Evolutionary conservation across 2,797 vertebrate species (phyloP).

Genomic region (Cossypha polioptera): DNA sequence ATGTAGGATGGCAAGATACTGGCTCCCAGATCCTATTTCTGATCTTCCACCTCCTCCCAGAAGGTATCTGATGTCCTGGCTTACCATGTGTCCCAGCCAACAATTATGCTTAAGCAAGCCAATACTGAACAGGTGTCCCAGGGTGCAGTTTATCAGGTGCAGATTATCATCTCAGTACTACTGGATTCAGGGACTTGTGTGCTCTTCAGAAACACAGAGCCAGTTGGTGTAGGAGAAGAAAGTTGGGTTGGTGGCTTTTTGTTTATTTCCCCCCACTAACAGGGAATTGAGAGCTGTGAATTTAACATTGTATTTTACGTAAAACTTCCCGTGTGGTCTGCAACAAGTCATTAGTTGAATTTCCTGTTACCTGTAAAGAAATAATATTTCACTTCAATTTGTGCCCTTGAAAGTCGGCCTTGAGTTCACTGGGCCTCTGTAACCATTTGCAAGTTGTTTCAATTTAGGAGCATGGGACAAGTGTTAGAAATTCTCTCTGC

Average conservation of each 20-base stretch:
- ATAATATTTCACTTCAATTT: background rate
- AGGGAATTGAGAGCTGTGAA: background rate
- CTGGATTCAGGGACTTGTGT: background rate
- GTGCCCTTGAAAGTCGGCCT: background rate
- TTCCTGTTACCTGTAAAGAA: background rate
- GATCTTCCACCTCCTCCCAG: slow-evolving; percentile 25
- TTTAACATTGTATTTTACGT: background rate
- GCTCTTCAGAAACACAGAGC: background rate
- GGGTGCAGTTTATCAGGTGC: background rate
- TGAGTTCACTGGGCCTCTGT: background rate
- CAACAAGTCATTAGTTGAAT: background rate
- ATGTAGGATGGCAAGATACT: background rate
- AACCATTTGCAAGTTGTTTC: background rate
- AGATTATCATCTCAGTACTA: background rate
- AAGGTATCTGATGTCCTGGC: slow-evolving; percentile 34
- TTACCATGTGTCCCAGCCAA: background rate
- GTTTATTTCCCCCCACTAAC: background rate
- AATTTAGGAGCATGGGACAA: background rate
- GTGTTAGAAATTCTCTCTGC: background rate
- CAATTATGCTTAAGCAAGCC: background rate
- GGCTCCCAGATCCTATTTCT: slow-evolving; percentile 31
- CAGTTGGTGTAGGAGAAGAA: background rate
- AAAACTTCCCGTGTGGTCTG: background rate
- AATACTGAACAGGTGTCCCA: slow-evolving; percentile 22
- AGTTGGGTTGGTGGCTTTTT: background rate